Base-by-base conservation (phyloP, 2,113 vertebrate species). In the Carassius auratus region DNA sequence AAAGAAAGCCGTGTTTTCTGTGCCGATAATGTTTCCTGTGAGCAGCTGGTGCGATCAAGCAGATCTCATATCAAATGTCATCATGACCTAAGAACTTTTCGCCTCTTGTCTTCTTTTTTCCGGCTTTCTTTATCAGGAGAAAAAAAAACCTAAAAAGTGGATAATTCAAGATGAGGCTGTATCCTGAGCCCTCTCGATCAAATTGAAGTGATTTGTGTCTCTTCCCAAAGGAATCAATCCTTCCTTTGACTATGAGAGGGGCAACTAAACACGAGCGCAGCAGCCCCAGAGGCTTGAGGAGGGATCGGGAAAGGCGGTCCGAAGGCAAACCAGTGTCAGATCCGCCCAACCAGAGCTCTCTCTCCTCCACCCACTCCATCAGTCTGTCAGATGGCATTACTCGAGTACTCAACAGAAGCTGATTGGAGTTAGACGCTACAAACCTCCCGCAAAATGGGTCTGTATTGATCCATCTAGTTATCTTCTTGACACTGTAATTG, bases 31-130 rank as follows among this genome's bases (percentile, higher is more conserved):
- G 91, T 91, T 93, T 92, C 92, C 87, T 64, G 90, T 88, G 85
- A 91, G 89, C 87, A 85, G 85, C 87, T 86, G 90, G 90, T 93
- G 90, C 61, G 93, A 93, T 95, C 93, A 94, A 93, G 93, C 93
- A 90, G 93, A 93, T 94, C 93, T 93, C 59, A 92, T 94, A 95
- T 93, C 94, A 95, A 94, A 95, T 97, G 95, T 96, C 96, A 97
- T 96, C 95, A 95, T 95, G 91, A 92, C 95, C 94, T 94, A 93
- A 93, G 94, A 95, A 95, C 94, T 96, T 93, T 92, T 85, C 88
- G 85, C 89, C 83, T 79, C 69, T 50, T 77, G 82, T 89, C 91
- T 92, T 84, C 91, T 52, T 69, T 86, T 87, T 10, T 12, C 73
- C 81, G 71, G 84, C 89, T 88, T 92, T 92, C 92, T 92, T 92